phyloP scores from a whole-genome alignment of 2,797 vertebrate species.

The Telmatherina bonti region DNA sequence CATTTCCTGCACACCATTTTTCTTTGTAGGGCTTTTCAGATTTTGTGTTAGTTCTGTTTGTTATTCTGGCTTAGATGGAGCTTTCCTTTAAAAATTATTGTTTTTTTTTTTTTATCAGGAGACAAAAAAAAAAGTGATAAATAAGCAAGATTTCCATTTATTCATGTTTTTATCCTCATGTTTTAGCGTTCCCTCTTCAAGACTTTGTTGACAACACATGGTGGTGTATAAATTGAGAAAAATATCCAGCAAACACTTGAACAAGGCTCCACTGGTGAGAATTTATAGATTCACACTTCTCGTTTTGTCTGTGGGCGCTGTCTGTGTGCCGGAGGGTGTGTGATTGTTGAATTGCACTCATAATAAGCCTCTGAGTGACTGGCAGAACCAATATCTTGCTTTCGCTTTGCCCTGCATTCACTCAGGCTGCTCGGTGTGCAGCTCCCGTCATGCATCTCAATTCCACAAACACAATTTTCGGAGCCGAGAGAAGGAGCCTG shows the following conservation, averaged over 20 bases:
- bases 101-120: conserved; percentile 27
- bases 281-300: conserved; percentile 49
- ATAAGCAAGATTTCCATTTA: conserved; percentile 18
- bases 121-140: conserved; percentile 47
- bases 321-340: conserved; percentile 67
- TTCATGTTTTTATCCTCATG: conserved; percentile 9
- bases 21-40: conserved; percentile 26
- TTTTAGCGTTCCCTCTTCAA: conserved; percentile 7
- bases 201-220: conserved; percentile 5
- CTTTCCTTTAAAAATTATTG: background rate
- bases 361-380: conserved; percentile 78
- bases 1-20: conserved; percentile 22
- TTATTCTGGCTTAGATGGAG: conserved; percentile 7
- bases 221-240: conserved; percentile 30
- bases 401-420: conserved; percentile 65
- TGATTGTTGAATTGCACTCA: conserved; percentile 73
- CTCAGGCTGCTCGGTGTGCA: conserved; percentile 62
- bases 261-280: conserved; percentile 21
- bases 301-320: conserved; percentile 54
- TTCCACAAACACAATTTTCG: conserved; percentile 82
- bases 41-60: conserved; percentile 28
- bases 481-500: conserved; percentile 62
- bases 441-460: conserved; percentile 80
- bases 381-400: conserved; percentile 79
- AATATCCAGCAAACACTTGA: conserved; percentile 30